Conservation (phyloP, 2,888 invertebrate species). For the Lomographa bimaculata region DNA sequence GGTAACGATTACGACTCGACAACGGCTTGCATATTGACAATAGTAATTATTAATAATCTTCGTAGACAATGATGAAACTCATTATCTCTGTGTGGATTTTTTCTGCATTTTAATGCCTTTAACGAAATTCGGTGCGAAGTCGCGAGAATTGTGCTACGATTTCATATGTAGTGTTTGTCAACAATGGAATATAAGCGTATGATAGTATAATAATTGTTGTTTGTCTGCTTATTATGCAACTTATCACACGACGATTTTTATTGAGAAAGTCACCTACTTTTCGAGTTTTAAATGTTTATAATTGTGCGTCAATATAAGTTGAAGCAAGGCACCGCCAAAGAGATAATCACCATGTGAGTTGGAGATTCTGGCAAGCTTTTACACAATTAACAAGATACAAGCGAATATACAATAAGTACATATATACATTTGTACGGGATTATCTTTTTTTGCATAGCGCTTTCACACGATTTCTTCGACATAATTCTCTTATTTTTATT, state of each 20-base stretch:
- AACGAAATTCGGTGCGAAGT: constrained; percentile 30
- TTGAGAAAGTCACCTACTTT: constrained; percentile 58
- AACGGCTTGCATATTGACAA: constrained; percentile 68
- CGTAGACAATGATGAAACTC: constrained; percentile 57
- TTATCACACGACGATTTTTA: constrained; percentile 56
- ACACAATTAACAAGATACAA: constrained; percentile 37
- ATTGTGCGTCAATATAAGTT: constrained; percentile 47
- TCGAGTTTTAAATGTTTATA: constrained; percentile 43
- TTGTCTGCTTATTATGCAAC: constrained; percentile 52
- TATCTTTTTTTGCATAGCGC: constrained; percentile 35
- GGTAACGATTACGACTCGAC: constrained; percentile 51
- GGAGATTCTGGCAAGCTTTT: constrained; percentile 42
- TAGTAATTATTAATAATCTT: constrained; percentile 56
- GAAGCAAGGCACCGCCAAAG: constrained; percentile 35
- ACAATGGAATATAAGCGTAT: constrained; percentile 55
- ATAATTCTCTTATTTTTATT: constrained; percentile 25
- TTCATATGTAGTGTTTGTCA: constrained; percentile 33
- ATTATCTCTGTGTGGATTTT: constrained; percentile 41
- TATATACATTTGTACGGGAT: constrained; percentile 25
- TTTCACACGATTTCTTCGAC: constrained; percentile 62
- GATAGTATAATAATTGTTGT: constrained; percentile 39
- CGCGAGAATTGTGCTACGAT: constrained; percentile 25
- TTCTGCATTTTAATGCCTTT: constrained; percentile 35
- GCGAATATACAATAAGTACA: constrained; percentile 35
- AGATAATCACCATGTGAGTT: constrained; percentile 16